Percentiles rank a stretch among this genome's conserved stretches.
Conservation (phyloP, 2,797 vertebrate genomes). For the Dryobates pubescens region DNA sequence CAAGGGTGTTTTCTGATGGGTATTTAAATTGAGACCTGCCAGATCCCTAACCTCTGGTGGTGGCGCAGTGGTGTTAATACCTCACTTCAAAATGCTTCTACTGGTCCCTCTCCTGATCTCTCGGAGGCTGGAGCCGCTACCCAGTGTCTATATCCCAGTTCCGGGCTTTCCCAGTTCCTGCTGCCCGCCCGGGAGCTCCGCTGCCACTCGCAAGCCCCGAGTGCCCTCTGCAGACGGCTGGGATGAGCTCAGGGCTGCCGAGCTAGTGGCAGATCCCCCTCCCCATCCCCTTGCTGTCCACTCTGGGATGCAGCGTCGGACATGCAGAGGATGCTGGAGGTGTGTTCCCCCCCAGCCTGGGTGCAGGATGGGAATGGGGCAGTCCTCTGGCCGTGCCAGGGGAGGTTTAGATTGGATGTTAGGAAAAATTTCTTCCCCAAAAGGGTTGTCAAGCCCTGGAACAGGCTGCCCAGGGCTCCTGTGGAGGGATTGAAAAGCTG, state of each 20-base stretch:
- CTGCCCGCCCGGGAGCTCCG: neutral
- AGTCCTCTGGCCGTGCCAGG: neutral
- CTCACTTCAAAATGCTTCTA: neutral
- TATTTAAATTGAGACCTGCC: neutral
- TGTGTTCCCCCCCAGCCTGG: accelerated
- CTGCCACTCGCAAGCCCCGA: neutral
- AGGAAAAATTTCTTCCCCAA: too few relatives aligned
- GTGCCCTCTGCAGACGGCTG: constrained; percentile 65
- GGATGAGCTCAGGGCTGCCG: neutral
- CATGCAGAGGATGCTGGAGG: neutral
- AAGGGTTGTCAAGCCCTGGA: too few relatives aligned
- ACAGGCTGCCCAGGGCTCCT: too few relatives aligned
- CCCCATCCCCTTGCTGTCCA: neutral
- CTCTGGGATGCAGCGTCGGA: accelerated
- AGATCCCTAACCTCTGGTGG: neutral
- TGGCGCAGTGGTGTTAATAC: neutral
- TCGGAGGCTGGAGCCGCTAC: neutral
- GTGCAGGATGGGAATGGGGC: neutral
- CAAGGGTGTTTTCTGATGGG: neutral
- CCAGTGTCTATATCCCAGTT: neutral
- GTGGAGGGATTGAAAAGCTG: too few relatives aligned
- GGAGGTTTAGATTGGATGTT: too few relatives aligned
- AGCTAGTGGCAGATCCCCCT: neutral
- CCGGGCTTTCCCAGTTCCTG: neutral
- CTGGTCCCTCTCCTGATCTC: neutral